A percentile compares a stretch with the other conserved stretches of the same genome.
Evolutionary conservation across 2,888 invertebrate genomes (phyloP).

Genomic region (Drosophila antonietae): DNA sequence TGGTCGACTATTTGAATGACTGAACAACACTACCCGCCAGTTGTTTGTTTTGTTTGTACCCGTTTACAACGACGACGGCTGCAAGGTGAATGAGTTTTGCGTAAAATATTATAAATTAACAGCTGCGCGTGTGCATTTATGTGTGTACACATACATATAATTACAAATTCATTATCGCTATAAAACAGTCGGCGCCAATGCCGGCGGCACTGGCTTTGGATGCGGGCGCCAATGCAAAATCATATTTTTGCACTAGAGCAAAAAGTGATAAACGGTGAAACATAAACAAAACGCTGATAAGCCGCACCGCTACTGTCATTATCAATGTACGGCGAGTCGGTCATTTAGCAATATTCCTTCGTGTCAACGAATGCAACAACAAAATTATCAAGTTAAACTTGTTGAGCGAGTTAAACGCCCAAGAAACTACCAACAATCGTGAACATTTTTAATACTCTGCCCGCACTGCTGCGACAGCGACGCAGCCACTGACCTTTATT

Average conservation of each 20-base stretch:
- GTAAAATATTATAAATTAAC: constrained; percentile 38
- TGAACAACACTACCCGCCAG: constrained; percentile 56
- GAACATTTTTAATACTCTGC: constrained; percentile 63
- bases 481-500: constrained; percentile 84
- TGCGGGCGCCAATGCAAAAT: constrained; percentile 35
- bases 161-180: constrained; percentile 44
- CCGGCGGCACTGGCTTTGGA: constrained; percentile 8
- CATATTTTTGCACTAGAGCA: constrained; percentile 45
- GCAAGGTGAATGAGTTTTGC: constrained; percentile 64
- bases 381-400: constrained; percentile 72
- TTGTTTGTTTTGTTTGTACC: constrained; percentile 71
- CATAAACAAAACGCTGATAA: constrained; percentile 75
- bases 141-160: constrained; percentile 4
- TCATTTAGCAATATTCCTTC: constrained; percentile 42
- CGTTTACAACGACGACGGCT: constrained; percentile 61
- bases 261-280: constrained; percentile 70
- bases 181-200: constrained; percentile 40
- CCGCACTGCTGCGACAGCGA: constrained; percentile 54
- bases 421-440: constrained; percentile 72
- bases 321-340: constrained; percentile 66
- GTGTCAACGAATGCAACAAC: constrained; percentile 50
- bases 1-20: constrained; percentile 5
- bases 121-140: constrained; percentile 50
- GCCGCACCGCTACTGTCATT: constrained; percentile 35
- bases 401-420: constrained; percentile 70